A percentile compares a stretch with the other conserved stretches of the same genome.
These are phyloP conservation scores for Porites australiensis DNA, from an alignment of 64 coral and sea anemone genomes.

Conservation along the genomic window DNA sequence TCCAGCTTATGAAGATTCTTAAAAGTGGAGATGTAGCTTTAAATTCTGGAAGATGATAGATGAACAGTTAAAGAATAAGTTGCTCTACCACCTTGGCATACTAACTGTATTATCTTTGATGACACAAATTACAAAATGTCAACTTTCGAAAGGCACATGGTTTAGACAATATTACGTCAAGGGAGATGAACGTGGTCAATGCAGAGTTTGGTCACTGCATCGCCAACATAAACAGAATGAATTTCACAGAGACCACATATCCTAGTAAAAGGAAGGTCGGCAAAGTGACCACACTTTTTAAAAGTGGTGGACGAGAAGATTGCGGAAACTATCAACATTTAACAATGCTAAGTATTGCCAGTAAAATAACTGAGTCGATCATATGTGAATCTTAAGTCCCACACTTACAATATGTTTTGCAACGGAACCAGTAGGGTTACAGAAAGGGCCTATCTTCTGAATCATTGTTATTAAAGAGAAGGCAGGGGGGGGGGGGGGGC, in stretches of 20 bases:
- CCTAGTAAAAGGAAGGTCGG: too few species aligned
- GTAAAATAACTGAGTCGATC: slow-evolving; percentile 22
- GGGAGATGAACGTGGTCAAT: too few species aligned
- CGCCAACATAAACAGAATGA: too few species aligned
- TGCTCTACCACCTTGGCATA: too few species aligned
- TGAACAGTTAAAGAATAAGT: too few species aligned
- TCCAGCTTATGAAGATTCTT: not conserved
- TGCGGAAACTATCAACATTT: slow-evolving; percentile 38
- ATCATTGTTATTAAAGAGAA: slow-evolving; percentile 15
- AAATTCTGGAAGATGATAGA: too few species aligned
- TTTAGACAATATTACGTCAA: too few species aligned
- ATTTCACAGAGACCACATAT: too few species aligned
- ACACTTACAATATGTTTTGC: slow-evolving; percentile 9
- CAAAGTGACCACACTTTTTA: not conserved
- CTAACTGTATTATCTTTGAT: too few species aligned
- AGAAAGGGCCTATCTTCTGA: slow-evolving; percentile 38
- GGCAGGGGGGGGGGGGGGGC: not conserved
- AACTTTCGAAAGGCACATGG: too few species aligned
- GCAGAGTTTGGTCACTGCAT: too few species aligned
- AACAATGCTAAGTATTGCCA: slow-evolving; percentile 37
- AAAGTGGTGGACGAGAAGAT: not conserved
- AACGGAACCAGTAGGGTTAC: slow-evolving; percentile 41
- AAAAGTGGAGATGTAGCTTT: not conserved
- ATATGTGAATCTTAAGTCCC: slow-evolving; percentile 20
- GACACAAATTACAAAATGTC: too few species aligned